These are phyloP conservation scores for Drosophila saltans DNA, from an alignment of 1,140 invertebrate genomes.

Conservation along the genomic window DNA sequence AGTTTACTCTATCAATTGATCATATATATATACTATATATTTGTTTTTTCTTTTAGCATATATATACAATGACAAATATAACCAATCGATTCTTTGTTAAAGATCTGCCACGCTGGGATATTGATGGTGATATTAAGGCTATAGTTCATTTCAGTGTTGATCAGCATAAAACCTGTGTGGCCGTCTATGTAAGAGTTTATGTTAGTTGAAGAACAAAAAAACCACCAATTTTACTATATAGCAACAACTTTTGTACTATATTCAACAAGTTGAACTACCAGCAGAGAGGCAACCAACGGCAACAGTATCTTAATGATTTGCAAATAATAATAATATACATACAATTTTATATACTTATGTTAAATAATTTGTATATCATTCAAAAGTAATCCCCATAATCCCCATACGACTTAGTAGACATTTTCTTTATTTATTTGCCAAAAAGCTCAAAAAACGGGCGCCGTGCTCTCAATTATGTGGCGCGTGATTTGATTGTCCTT, in stretches of 20 bases:
- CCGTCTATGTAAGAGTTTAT: conserved; percentile 35
- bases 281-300: conserved; percentile 23
- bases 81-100: conserved; percentile 43
- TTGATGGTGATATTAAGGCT: conserved; percentile 45
- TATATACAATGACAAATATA: conserved; percentile 41
- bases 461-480: conserved; percentile 19
- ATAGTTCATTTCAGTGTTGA: conserved; percentile 40
- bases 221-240: not conserved
- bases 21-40: not conserved
- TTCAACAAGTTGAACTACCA: conserved; percentile 15
- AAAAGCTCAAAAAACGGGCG: conserved; percentile 11
- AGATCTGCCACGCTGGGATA: conserved; percentile 41
- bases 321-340: conserved; percentile 60
- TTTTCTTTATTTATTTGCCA: conserved; percentile 12
- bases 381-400: not conserved
- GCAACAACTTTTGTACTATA: not conserved
- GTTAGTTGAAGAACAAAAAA: not conserved
- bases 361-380: conserved; percentile 20
- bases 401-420: not conserved
- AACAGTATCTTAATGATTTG: conserved; percentile 61
- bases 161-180: conserved; percentile 29
- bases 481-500: conserved; percentile 17
- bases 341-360: too few relatives aligned
- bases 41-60: conserved; percentile 21
- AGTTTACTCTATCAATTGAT: not conserved